phyloP scores from a whole-genome alignment of 2,113 vertebrate genomes.

The Heloderma charlesbogerti region DNA sequence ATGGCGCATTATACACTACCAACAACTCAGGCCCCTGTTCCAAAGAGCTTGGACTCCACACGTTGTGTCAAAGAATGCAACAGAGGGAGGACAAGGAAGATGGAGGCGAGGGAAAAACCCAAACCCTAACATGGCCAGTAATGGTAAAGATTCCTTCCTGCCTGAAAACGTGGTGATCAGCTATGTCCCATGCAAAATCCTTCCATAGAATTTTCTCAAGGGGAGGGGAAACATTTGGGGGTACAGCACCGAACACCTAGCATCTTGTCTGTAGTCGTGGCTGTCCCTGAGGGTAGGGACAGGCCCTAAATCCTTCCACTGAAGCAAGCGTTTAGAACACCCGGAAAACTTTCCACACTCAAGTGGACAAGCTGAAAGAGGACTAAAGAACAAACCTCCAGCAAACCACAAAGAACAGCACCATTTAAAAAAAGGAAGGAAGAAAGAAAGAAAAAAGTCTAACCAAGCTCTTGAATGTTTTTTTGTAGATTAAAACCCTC shows the following conservation, averaged over 20 bases:
- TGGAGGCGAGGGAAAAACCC: neutral
- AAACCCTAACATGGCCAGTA: neutral
- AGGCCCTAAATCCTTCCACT: neutral
- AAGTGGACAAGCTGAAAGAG: neutral
- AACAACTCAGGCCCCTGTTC: neutral
- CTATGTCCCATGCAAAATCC: neutral
- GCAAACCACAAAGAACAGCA: neutral
- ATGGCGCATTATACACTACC: neutral
- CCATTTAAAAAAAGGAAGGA: accelerated
- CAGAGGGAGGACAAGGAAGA: neutral
- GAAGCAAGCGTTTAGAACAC: neutral
- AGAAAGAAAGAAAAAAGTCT: neutral
- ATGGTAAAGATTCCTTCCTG: neutral
- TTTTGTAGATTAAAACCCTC: neutral
- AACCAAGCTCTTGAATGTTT: neutral
- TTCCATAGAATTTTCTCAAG: neutral
- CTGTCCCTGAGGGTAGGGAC: neutral
- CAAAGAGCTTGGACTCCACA: neutral
- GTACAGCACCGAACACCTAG: too few relatives aligned
- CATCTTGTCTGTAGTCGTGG: too few relatives aligned
- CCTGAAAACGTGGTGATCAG: neutral
- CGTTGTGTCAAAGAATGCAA: neutral
- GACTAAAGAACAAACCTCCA: neutral
- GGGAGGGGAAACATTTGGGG: neutral
- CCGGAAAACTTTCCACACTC: neutral